These are phyloP conservation scores for Chrosomus eos DNA, from an alignment of 2,797 vertebrate species.

Conservation along the genomic window DNA sequence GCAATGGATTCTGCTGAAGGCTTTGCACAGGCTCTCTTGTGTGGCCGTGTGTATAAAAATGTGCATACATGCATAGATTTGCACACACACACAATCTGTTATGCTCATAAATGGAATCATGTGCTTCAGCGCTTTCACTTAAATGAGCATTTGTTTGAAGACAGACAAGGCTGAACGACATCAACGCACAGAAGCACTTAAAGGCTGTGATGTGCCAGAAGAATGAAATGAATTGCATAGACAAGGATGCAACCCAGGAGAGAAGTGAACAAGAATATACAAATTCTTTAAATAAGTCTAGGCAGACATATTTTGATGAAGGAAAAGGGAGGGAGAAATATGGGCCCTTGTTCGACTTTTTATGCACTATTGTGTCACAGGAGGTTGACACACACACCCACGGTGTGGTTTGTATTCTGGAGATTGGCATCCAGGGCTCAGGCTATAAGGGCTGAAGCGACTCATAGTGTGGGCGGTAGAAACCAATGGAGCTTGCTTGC, in stretches of 20 bases:
- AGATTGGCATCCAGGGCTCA: conserved; percentile 4
- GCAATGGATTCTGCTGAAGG: background rate
- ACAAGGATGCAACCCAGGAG: conserved; percentile 25
- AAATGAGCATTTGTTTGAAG: conserved; percentile 4
- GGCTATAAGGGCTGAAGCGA: conserved; percentile 2
- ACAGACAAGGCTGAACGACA: background rate
- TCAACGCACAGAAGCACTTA: background rate
- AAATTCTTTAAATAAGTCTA: conserved; percentile 37
- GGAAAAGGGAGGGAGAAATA: conserved; percentile 10
- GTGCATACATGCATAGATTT: background rate
- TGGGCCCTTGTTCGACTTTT: conserved; percentile 17
- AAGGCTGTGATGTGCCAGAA: conserved; percentile 1
- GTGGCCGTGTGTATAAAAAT: conserved; percentile 26
- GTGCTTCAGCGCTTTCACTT: background rate
- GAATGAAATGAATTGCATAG: background rate
- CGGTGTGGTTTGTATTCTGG: conserved; percentile 25
- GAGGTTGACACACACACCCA: conserved; percentile 48
- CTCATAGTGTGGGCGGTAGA: conserved; percentile 38
- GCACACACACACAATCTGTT: conserved; percentile 1
- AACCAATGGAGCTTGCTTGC: conserved; percentile 24
- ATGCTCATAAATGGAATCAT: conserved; percentile 6
- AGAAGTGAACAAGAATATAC: conserved; percentile 18
- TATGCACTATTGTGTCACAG: conserved; percentile 35
- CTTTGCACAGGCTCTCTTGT: conserved; percentile 1
- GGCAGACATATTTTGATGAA: conserved; percentile 8